Conservation (phyloP, 1,140 invertebrate species). For the Zaprionus davidi region DNA sequence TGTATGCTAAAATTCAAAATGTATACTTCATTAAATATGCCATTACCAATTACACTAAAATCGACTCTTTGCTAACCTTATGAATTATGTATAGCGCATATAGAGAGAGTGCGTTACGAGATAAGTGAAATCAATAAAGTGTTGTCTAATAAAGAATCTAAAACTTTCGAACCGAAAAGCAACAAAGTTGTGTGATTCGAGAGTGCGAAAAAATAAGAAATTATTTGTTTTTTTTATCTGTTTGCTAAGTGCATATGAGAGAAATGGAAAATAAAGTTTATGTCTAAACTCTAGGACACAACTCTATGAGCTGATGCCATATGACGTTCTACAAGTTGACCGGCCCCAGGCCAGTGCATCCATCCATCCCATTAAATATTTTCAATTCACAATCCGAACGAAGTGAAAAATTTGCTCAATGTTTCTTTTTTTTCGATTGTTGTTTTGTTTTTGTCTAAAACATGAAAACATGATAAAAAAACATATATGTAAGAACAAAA, state of each 20-base stretch:
- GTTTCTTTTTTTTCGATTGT: constrained; percentile 14
- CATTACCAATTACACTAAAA: constrained; percentile 70
- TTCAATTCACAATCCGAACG: constrained; percentile 68
- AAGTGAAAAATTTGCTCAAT: constrained; percentile 83
- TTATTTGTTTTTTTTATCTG: constrained; percentile 17
- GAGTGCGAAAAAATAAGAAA: constrained; percentile 51
- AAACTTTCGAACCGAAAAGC: constrained; percentile 35
- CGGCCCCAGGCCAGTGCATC: constrained; percentile 24
- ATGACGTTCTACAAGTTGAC: constrained; percentile 39
- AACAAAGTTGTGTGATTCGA: constrained; percentile 51
- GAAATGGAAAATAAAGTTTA: constrained; percentile 44
- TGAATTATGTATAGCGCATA: constrained; percentile 32
- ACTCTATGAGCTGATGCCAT: constrained; percentile 62
- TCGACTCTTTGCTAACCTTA: constrained; percentile 76
- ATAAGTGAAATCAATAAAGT: constrained; percentile 35
- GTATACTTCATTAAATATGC: constrained; percentile 24
- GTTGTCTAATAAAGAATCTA: constrained; percentile 25
- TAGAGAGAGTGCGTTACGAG: constrained; percentile 33
- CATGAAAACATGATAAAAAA: constrained; percentile 26
- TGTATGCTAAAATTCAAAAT: constrained; percentile 66
- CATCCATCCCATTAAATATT: constrained; percentile 24
- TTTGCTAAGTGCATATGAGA: constrained; percentile 65
- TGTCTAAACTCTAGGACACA: constrained; percentile 57
- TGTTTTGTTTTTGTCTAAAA: constrained; percentile 6
- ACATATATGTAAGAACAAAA: not conserved